Evolutionary conservation across 92 coral and sea anemone species (phyloP).

Genomic region (Paramuricea clavata): DNA sequence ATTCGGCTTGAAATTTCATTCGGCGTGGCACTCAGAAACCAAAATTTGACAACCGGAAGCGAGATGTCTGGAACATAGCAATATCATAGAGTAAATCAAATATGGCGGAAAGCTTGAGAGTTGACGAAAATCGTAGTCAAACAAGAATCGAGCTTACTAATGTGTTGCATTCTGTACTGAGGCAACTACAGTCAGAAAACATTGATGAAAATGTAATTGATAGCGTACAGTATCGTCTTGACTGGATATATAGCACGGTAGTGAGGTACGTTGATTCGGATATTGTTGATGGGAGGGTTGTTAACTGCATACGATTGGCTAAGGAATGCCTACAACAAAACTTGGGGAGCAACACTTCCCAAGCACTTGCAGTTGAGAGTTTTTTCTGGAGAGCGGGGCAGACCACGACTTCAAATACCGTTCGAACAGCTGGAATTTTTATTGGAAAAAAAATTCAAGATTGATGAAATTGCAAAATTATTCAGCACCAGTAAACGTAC

Average conservation of each 20-base stretch:
- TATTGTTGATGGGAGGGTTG: conserved; percentile 54
- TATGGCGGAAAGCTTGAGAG: no score
- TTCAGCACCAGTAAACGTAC: conserved; percentile 57
- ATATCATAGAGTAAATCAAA: not conserved
- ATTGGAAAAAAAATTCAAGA: conserved; percentile 48
- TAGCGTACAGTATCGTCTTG: conserved; percentile 27
- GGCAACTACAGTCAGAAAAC: conserved; percentile 32
- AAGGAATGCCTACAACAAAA: conserved; percentile 49
- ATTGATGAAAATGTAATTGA: conserved; percentile 30
- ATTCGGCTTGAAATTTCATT: no score
- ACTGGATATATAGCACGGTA: conserved; percentile 55
- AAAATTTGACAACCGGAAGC: no score
- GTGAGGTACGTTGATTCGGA: conserved; percentile 49
- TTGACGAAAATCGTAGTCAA: not conserved
- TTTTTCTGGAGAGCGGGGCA: conserved; percentile 57
- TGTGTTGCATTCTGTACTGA: conserved; percentile 30
- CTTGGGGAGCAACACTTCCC: conserved; percentile 1
- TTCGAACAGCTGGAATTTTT: conserved; percentile 55
- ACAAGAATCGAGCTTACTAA: conserved; percentile 35
- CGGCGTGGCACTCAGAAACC: no score
- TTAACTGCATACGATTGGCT: conserved; percentile 46
- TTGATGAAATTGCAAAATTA: no score
- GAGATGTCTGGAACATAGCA: conserved; percentile 7
- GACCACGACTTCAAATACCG: no score
- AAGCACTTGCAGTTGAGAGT: conserved; percentile 16